Base-by-base conservation (phyloP, 2,113 vertebrate species). In the Turdus rufiventris region DNA sequence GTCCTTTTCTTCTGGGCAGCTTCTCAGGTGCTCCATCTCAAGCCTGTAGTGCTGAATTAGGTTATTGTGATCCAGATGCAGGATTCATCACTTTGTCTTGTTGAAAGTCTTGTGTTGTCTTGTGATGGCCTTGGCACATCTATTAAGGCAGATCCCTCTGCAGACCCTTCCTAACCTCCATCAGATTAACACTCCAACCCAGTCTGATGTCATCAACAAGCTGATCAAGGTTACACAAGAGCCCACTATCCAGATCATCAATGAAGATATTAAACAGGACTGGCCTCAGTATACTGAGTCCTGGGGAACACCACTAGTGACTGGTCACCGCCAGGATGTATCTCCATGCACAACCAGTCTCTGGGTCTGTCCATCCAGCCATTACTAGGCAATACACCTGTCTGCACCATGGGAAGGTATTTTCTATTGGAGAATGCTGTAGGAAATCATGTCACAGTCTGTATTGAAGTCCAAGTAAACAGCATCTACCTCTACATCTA, bases 1-100 rank as follows among this genome's bases (percentile, higher is more conserved):
- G 20, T 42, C 31, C 50, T 72, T 50, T 72, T 50, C 33, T 48
- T 5, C 31, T 26, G 5, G 18, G 14, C 20, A 57, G 33, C 42
- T 88, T 65, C 38, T 21, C 42, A 50, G 43, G 11, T 31, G 16
- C 26, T 54, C 48, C 12, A 13, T 29, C 5, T 29, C 14, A 42
- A 50, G 24, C 20, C 25, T 31, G 25, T 61, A 31, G 20, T 19
- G 9, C 14, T 68, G 19, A 45, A 21, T 47, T 38, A 26, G 6
- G 12, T 40, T 88, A 33, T 20, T 74, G 28, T 34, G 29, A 40
- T 16, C 5, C 17, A n/a, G 25, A 38, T 61, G 38, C 14, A 67
- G 31, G 47, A 57, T 19, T 36, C 0, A 0, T 8, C 14, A 12
- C n/a, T 58, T 75, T 36, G 43, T 25, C 25, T 28, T 60, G 33